Conservation (phyloP, 2,797 vertebrate genomes). For the Okamejei kenojei region DNA sequence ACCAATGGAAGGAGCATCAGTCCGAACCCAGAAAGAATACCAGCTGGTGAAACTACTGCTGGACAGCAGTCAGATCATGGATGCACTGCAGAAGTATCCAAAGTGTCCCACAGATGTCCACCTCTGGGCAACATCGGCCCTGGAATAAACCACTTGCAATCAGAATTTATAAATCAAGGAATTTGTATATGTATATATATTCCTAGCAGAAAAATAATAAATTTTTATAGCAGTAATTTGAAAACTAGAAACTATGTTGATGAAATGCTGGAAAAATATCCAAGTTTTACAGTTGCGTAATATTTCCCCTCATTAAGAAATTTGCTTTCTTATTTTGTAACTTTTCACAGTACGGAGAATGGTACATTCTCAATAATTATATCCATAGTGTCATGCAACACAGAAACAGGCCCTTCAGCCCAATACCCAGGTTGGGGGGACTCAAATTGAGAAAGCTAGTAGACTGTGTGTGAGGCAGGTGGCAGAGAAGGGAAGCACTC, state of each 20-base stretch:
- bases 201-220: too few species aligned
- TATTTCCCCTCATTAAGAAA: neutral
- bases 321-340: neutral
- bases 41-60: slow-evolving; percentile 78
- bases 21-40: slow-evolving; percentile 75
- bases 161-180: neutral
- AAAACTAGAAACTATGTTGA: neutral
- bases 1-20: slow-evolving; percentile 56
- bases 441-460: too few species aligned
- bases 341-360: neutral
- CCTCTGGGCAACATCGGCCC: slow-evolving; percentile 80
- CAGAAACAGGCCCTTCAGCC: too few species aligned
- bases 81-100: slow-evolving; percentile 83
- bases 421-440: too few species aligned
- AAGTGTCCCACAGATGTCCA: slow-evolving; percentile 88
- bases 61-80: slow-evolving; percentile 83
- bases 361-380: neutral
- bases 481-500: too few species aligned
- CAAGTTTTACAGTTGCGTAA: neutral
- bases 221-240: neutral
- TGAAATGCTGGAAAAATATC: neutral
- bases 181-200: neutral
- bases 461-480: too few species aligned
- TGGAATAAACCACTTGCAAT: slow-evolving; percentile 52
- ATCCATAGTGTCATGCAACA: neutral